Evolutionary conservation across 53 echinoderm and acorn worm species (phyloP).

Genomic region (Apostichopus leukothele): DNA sequence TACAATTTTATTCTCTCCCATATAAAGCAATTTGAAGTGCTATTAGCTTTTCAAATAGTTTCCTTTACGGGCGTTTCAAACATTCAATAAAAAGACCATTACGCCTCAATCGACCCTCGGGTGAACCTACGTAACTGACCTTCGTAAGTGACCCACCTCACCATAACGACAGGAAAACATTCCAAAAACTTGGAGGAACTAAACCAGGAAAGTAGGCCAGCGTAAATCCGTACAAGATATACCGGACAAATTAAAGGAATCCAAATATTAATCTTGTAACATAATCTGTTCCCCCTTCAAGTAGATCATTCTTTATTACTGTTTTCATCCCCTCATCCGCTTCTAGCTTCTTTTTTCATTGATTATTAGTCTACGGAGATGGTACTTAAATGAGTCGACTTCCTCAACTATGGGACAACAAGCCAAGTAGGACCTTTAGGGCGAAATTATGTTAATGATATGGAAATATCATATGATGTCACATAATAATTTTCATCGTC

Average conservation of each 20-base stretch:
- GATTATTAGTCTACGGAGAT: slow-evolving; percentile 17
- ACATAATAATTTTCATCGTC: too few species aligned
- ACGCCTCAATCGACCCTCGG: slow-evolving; percentile 20
- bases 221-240: slow-evolving; percentile 4
- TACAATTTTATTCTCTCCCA: neutral
- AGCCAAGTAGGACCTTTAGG: neutral
- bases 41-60: neutral
- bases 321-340: slow-evolving; percentile 32
- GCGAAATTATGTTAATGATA: neutral
- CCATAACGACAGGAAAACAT: slow-evolving; percentile 34
- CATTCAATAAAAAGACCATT: slow-evolving; percentile 21
- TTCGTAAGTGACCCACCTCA: slow-evolving; percentile 22
- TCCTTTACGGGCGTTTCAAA: slow-evolving; percentile 7
- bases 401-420: neutral
- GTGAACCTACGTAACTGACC: slow-evolving; percentile 6
- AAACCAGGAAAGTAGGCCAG: slow-evolving; percentile 26
- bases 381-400: slow-evolving; percentile 29
- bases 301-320: neutral
- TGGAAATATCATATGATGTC: too few species aligned
- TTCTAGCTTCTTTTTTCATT: neutral
- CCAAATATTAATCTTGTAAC: slow-evolving; percentile 38
- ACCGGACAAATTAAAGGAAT: slow-evolving; percentile 43
- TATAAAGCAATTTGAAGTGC: neutral
- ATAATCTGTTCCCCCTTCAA: slow-evolving; percentile 20
- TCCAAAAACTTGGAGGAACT: neutral